These are phyloP conservation scores for Leptoclinus maculatus DNA, from an alignment of 2,797 vertebrate species.

Conservation along the genomic window DNA sequence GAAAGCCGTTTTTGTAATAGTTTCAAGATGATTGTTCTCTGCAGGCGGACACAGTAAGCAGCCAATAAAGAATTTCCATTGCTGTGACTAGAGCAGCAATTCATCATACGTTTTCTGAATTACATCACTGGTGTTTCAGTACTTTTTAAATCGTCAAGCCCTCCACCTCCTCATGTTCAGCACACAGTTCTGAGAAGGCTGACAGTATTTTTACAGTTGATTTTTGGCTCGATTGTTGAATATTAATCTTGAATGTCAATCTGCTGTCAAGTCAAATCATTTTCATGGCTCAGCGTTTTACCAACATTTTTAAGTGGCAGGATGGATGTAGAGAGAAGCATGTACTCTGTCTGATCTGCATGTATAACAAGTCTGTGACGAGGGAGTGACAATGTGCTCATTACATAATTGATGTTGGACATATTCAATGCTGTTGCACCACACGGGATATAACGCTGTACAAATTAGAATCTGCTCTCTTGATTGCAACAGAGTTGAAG, in stretches of 20 bases:
- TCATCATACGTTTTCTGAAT: neutral
- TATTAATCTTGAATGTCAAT: neutral
- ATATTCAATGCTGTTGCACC: too few species aligned
- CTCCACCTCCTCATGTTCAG: too few species aligned
- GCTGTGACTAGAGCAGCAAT: neutral
- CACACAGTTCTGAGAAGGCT: too few species aligned
- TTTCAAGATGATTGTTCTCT: neutral
- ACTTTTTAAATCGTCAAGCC: neutral
- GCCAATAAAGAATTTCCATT: too few species aligned
- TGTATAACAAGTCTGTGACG: too few species aligned
- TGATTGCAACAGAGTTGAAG: too few species aligned
- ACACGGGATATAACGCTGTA: too few species aligned
- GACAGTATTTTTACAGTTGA: too few species aligned
- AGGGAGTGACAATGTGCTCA: neutral
- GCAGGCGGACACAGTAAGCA: neutral
- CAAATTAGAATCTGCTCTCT: too few species aligned
- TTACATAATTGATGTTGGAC: neutral
- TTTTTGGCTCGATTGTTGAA: too few species aligned
- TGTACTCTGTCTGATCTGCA: neutral
- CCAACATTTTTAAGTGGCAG: neutral
- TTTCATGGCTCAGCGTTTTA: too few species aligned
- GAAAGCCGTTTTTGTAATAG: neutral
- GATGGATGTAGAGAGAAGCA: neutral
- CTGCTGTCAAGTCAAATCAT: neutral
- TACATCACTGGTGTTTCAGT: neutral